Conservation (phyloP, 2,888 invertebrate genomes). For the Nymphalis polychloros region DNA sequence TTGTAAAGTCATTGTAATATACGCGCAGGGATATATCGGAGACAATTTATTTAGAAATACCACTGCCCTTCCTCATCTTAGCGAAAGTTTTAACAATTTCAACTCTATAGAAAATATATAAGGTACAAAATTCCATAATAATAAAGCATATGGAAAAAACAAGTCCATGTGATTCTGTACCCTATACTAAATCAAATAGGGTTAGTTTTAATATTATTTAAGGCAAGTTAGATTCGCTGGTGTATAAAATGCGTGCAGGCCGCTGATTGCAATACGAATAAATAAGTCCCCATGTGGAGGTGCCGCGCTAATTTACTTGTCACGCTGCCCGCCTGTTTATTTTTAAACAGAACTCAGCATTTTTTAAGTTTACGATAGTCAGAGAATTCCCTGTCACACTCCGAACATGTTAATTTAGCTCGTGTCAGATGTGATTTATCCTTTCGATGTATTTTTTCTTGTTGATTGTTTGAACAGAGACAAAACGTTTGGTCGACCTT, state of each 20-base stretch:
- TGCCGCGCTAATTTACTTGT: slow-evolving; percentile 58
- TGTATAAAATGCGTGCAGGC: slow-evolving; percentile 45
- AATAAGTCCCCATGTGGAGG: slow-evolving; percentile 45
- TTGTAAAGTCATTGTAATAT: slow-evolving; percentile 74
- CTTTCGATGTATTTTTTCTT: slow-evolving; percentile 5
- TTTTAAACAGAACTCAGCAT: slow-evolving; percentile 44
- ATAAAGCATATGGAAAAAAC: not conserved
- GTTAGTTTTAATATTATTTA: slow-evolving; percentile 9
- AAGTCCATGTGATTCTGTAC: slow-evolving; percentile 8
- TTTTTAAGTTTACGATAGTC: slow-evolving; percentile 37
- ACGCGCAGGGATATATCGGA: slow-evolving; percentile 66
- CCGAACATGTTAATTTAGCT: slow-evolving; percentile 33
- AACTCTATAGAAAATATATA: slow-evolving; percentile 24
- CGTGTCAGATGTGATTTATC: slow-evolving; percentile 28
- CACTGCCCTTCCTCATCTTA: slow-evolving; percentile 49
- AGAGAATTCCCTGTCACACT: slow-evolving; percentile 25
- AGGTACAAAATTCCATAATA: slow-evolving; percentile 5
- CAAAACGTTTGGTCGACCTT: slow-evolving; percentile 14
- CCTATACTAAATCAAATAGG: slow-evolving; percentile 13
- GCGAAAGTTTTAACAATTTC: slow-evolving; percentile 25
- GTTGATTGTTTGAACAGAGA: slow-evolving; percentile 23
- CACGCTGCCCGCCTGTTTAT: slow-evolving; percentile 46
- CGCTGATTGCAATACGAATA: slow-evolving; percentile 61
- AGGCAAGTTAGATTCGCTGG: slow-evolving; percentile 24
- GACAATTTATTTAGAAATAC: slow-evolving; percentile 70